Percentiles rank a stretch among this genome's conserved stretches.
Conservation (phyloP, 2,113 vertebrate genomes). For the Triplophysa siluroides region DNA sequence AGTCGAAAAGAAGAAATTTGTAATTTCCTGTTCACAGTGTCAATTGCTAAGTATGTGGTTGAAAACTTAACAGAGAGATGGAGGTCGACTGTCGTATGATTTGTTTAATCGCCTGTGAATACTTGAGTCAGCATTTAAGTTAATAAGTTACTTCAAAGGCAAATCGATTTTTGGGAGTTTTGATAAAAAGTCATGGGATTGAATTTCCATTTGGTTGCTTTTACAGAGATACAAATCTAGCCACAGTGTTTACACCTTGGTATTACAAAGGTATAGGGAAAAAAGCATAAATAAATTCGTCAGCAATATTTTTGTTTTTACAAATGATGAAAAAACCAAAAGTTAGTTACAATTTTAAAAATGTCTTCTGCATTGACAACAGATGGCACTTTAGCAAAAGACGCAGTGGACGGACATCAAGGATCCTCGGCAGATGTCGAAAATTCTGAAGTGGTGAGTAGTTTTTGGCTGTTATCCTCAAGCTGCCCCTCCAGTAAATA, state of each 20-base stretch:
- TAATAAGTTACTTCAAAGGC: neutral
- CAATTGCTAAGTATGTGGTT: neutral
- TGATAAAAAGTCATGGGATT: neutral
- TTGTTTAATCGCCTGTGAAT: neutral
- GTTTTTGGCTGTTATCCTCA: neutral
- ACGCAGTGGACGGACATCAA: neutral
- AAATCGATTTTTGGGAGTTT: neutral
- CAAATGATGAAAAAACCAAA: too few relatives aligned
- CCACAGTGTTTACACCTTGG: neutral
- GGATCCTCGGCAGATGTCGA: neutral
- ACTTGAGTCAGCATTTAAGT: constrained; percentile 1
- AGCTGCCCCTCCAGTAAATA: constrained; percentile 27
- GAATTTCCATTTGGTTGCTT: neutral
- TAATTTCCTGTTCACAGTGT: constrained; percentile 2
- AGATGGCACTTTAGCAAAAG: constrained; percentile 13
- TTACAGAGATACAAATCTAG: neutral
- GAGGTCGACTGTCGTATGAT: neutral
- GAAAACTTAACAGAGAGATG: neutral
- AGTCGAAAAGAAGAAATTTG: neutral
- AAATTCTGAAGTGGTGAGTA: constrained; percentile 45
- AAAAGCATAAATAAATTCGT: neutral
- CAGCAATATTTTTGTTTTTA: too few relatives aligned
- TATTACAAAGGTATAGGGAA: too few relatives aligned
- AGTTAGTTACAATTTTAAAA: neutral
- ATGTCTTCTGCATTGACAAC: constrained; percentile 3